Base-by-base conservation (phyloP, 1,140 invertebrate species). In the Euura saliciscinereae region DNA sequence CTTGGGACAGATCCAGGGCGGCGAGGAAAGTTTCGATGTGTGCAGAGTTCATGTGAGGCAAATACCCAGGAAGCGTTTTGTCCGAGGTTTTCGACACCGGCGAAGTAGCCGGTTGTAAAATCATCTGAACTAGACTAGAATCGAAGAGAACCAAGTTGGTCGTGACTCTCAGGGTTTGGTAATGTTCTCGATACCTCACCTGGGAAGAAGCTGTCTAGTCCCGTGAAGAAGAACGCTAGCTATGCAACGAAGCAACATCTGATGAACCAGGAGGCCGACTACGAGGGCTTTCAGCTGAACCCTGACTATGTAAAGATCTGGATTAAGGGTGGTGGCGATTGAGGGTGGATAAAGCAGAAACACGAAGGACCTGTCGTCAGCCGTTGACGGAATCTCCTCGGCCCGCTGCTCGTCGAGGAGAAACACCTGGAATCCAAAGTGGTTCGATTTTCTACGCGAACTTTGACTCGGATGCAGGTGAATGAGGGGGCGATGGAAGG, bases 211-310 rank as follows among this genome's bases (percentile, higher is more conserved):
- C 45, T 89, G 85, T 13, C 82, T 80, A 4, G 87, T 83, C 5
- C 91, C 92, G 65, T 94, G 92, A 67, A 98, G 89, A 4, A 98
- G 87, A 44, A 97, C 87, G 79, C 93, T 95, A 4, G 95, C 96
- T 67, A 98, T 92, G 71, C 96, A 95, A 85, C 98, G 96, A 43
- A 98, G 89, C 66, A 98, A 86, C 89, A 98, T 95, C 86, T 97
- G 96, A 83, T 98, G 96, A 13, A 96, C 95, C 67, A 98, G 83
- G 45, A 98, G 89, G 7, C 96, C 95, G 2, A 98, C 94, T 0
- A 98, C 93, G 44, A 98, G 84, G 75, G 93, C 95, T 78, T 94
- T 90, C 75, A 97, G 94, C 43, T 96, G 95, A 51, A 98, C 95
- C 75, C 95, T 91, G 45, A 93, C 91, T 45, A 92, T 92, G 78